Conservation (phyloP, 2,797 vertebrate genomes). For the Eutrigla gurnardus region DNA sequence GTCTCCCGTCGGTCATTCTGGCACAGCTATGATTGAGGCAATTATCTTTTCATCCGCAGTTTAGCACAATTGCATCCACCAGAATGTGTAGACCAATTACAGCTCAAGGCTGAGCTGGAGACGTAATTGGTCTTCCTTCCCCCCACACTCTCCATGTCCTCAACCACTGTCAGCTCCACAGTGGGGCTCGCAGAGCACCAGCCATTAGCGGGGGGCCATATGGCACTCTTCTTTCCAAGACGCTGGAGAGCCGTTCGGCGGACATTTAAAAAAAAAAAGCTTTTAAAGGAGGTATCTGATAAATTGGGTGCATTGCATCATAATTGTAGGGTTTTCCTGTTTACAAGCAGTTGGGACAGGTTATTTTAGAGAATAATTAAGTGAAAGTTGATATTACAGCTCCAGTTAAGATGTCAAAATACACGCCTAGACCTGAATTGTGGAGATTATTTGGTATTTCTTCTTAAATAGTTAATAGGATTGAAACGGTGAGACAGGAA, state of each 20-base stretch:
- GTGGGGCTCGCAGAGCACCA: conserved; percentile 49
- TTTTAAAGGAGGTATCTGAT: conserved; percentile 25
- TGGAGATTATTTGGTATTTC: neutral
- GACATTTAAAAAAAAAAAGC: conserved; percentile 22
- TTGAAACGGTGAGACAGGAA: conserved; percentile 14
- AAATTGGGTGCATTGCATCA: conserved; percentile 14
- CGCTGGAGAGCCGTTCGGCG: conserved; percentile 48
- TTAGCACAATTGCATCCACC: conserved; percentile 59
- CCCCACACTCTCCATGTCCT: conserved; percentile 57
- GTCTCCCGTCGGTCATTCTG: conserved; percentile 24
- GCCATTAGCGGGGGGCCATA: conserved; percentile 74
- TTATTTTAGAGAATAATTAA: neutral
- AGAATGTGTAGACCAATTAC: conserved; percentile 67
- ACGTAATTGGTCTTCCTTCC: conserved; percentile 56
- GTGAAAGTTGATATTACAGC: neutral
- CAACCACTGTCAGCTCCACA: conserved; percentile 65
- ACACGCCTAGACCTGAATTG: conserved; percentile 4
- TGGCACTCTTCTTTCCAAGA: conserved; percentile 72
- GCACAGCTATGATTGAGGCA: conserved; percentile 42
- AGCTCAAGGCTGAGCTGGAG: conserved; percentile 57
- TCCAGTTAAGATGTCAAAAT: neutral
- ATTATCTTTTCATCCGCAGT: conserved; percentile 62
- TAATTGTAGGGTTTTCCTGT: neutral
- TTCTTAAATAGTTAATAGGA: neutral
- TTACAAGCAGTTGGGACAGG: conserved; percentile 3